Base-by-base conservation (phyloP, 2,888 invertebrate species). In the Keiferia lycopersicella region DNA sequence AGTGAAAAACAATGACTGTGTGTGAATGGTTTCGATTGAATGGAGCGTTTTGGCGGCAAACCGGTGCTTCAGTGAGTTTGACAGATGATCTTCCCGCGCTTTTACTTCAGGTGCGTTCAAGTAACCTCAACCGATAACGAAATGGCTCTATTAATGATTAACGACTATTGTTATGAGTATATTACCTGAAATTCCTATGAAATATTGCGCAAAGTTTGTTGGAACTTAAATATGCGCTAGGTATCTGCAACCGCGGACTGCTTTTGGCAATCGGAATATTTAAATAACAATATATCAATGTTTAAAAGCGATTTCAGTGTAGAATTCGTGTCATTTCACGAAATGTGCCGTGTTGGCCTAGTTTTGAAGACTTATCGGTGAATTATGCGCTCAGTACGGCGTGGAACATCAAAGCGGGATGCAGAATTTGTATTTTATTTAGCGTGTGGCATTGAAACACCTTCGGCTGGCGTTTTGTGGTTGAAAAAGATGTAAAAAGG, bases 91-190 rank as follows among this genome's bases (percentile, higher is more conserved):
- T 81, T 86, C 83, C 82, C 88, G 85, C 88, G 82, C 80, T 83
- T 85, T 84, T 74, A 73, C 79, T 83, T 83, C 87, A 89, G 89
- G 90, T 89, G 88, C 87, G 89, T 88, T 86, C 84, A 82, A 80
- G 81, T 86, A 81, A 79, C 78, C 79, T 73, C 79, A 67, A 74
- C 76, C 80, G 77, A 84, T 79, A 82, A 82, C 74, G 67, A 73
- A 76, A 75, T 75, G 77, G 76, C 30, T 18, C 56, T 56, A 41
- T 82, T 82, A 81, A 73, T 74, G 70, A 73, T 70, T 73, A 66
- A 61, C 59, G 65, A 48, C 62, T 64, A 48, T 65, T 65, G 50
- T 51, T 39, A 30, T 20, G 34, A 8, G 14, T 57, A 38, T 39
- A 38, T 20, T 58, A 39, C 58, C 39, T 39, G 39, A 18, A 39